Evolutionary conservation across 1,140 invertebrate species (phyloP).

Genomic region (Polyergus mexicanus): DNA sequence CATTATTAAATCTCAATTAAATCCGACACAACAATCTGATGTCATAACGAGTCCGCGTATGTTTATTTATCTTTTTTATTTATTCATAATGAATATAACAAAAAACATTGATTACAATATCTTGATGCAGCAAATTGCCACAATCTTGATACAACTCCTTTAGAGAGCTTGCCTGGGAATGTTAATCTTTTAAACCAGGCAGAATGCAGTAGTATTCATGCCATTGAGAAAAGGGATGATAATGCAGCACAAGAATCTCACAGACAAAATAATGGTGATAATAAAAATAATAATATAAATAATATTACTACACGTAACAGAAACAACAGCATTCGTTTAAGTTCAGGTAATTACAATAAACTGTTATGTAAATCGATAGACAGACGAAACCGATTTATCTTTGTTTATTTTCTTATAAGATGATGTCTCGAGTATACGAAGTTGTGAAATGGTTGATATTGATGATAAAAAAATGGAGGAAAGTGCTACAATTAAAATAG

Average conservation of each 20-base stretch:
- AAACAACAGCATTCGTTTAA: slow-evolving; percentile 3
- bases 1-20: slow-evolving; percentile 65
- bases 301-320: not conserved
- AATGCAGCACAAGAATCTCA: not conserved
- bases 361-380: not conserved
- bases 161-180: slow-evolving; percentile 83
- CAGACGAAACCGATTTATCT: not conserved
- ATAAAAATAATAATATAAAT: slow-evolving; percentile 42
- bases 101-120: slow-evolving; percentile 3
- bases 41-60: slow-evolving; percentile 30
- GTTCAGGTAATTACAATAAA: slow-evolving; percentile 24
- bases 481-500: not conserved
- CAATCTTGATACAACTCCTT: slow-evolving; percentile 80
- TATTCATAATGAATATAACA: not conserved
- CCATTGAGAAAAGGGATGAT: slow-evolving; percentile 7
- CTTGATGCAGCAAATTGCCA: slow-evolving; percentile 59
- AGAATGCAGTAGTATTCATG: not conserved
- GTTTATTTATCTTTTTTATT: slow-evolving; percentile 5
- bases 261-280: not conserved
- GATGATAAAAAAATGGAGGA: slow-evolving; percentile 31
- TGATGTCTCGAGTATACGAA: slow-evolving; percentile 29
- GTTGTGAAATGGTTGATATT: slow-evolving; percentile 28
- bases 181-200: slow-evolving; percentile 35
- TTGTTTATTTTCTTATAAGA: slow-evolving; percentile 13
- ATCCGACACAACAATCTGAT: slow-evolving; percentile 65